Evolutionary conservation across 2,797 vertebrate species (phyloP).

Genomic region (Lacerta agilis): DNA sequence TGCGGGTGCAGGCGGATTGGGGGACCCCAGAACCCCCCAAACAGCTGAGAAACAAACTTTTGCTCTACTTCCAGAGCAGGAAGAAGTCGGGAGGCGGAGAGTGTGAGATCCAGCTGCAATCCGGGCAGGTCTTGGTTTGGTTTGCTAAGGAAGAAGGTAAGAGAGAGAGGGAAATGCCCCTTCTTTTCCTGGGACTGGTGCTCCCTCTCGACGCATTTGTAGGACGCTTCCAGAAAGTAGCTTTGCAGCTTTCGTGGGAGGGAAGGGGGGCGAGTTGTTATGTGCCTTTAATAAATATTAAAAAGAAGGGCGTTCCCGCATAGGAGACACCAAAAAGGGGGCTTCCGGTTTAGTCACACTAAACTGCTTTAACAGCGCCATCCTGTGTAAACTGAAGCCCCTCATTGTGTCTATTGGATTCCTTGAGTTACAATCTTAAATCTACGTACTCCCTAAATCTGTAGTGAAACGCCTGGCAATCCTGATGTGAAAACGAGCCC

Average conservation of each 20-base stretch:
- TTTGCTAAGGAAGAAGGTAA: constrained; percentile 55
- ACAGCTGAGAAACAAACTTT: constrained; percentile 71
- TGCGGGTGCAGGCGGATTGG: constrained; percentile 65
- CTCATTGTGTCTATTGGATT: not conserved
- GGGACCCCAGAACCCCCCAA: constrained; percentile 43
- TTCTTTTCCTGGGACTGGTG: too few relatives aligned
- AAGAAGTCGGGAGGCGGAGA: constrained; percentile 78
- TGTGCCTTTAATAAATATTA: not conserved
- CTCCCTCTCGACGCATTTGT: not conserved
- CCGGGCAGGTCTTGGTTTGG: constrained; percentile 47
- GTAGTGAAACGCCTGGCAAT: too few relatives aligned
- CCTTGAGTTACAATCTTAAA: too few relatives aligned
- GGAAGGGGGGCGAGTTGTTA: not conserved
- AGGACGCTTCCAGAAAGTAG: not conserved
- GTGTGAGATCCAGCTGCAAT: constrained; percentile 62
- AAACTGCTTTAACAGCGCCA: not conserved
- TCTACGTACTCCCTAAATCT: too few relatives aligned
- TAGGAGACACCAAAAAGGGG: not conserved
- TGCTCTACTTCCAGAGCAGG: constrained; percentile 78
- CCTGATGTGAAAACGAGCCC: too few relatives aligned
- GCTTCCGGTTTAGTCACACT: not conserved
- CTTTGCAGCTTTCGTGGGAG: not conserved
- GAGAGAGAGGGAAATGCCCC: too few relatives aligned
- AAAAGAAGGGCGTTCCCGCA: not conserved
- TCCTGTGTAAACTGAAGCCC: not conserved